Evolutionary conservation across 2,797 vertebrate genomes (phyloP).

Genomic region (Phyllotis vaccarum): DNA sequence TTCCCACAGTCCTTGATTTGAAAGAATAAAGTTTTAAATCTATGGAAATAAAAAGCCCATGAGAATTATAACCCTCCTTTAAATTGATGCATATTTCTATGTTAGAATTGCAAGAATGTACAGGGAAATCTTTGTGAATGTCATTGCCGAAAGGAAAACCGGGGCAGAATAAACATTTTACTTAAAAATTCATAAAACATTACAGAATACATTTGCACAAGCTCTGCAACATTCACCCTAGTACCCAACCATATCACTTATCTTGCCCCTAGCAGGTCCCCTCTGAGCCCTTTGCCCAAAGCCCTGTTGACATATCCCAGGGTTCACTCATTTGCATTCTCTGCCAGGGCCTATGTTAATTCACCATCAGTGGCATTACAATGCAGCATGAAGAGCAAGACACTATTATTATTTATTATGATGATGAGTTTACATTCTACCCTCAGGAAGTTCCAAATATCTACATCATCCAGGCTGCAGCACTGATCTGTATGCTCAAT

Average conservation of each 20-base stretch:
- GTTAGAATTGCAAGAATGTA: slow-evolving; percentile 60
- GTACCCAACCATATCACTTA: neutral
- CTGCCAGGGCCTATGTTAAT: slow-evolving; percentile 65
- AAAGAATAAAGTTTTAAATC: slow-evolving; percentile 64
- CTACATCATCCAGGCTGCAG: slow-evolving; percentile 73
- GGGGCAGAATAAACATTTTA: slow-evolving; percentile 62
- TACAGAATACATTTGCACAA: neutral
- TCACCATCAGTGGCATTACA: slow-evolving; percentile 57
- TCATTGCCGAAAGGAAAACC: slow-evolving; percentile 56
- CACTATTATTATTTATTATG: slow-evolving; percentile 72
- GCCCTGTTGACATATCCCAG: slow-evolving; percentile 35
- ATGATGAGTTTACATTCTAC: slow-evolving; percentile 72
- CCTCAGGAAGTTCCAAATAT: slow-evolving; percentile 82
- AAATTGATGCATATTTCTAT: slow-evolving; percentile 67
- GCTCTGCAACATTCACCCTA: neutral
- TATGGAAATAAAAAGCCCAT: slow-evolving; percentile 62
- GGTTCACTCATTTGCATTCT: slow-evolving; percentile 71
- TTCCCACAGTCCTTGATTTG: slow-evolving; percentile 19
- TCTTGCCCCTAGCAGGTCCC: neutral
- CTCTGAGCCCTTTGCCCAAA: neutral
- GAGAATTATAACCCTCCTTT: slow-evolving; percentile 62
- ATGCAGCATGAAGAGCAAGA: neutral
- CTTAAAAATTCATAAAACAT: slow-evolving; percentile 64
- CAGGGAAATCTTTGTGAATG: slow-evolving; percentile 58
- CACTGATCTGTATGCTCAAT: slow-evolving; percentile 31